These are phyloP conservation scores for Aselliscus stoliczkanus DNA, from an alignment of 2,797 vertebrate species.

Conservation along the genomic window DNA sequence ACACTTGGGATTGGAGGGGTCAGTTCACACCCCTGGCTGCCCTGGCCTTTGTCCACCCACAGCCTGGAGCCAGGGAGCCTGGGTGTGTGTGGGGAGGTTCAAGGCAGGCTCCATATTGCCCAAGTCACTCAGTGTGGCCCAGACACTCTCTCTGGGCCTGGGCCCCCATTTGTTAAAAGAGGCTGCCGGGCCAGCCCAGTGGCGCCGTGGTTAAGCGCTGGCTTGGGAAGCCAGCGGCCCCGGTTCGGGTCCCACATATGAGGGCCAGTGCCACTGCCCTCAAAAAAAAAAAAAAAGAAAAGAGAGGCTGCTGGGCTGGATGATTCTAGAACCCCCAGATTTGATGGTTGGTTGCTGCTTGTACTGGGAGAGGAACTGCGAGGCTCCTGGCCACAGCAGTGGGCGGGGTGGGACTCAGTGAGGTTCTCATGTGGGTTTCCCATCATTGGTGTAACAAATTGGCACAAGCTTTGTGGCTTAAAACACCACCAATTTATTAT, in stretches of 20 bases:
- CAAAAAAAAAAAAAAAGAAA: too few species aligned
- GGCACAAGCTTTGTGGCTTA: not conserved
- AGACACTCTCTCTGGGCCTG: not conserved
- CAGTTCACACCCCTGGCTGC: not conserved
- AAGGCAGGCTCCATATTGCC: not conserved
- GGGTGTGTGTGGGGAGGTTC: not conserved
- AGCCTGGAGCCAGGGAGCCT: not conserved
- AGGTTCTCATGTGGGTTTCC: not conserved
- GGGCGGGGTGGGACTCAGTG: not conserved
- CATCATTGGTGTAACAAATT: rapidly evolving
- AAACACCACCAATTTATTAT: rapidly evolving
- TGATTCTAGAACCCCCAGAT: not conserved
- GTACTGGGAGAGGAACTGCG: rapidly evolving
- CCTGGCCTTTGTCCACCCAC: not conserved
- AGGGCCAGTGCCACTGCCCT: too few species aligned
- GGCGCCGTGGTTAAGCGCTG: too few species aligned
- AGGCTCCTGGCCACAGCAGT: not conserved
- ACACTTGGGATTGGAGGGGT: not conserved
- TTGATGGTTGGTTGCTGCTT: not conserved
- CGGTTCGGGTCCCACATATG: too few species aligned
- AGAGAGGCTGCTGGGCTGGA: not conserved
- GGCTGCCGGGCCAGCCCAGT: not conserved
- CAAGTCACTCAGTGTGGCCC: not conserved
- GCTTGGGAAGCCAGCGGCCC: too few species aligned
- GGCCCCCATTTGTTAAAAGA: not conserved